Percentiles rank a stretch among this genome's conserved stretches.
Conservation (phyloP, 2,113 vertebrate species). For the Tyto alba region DNA sequence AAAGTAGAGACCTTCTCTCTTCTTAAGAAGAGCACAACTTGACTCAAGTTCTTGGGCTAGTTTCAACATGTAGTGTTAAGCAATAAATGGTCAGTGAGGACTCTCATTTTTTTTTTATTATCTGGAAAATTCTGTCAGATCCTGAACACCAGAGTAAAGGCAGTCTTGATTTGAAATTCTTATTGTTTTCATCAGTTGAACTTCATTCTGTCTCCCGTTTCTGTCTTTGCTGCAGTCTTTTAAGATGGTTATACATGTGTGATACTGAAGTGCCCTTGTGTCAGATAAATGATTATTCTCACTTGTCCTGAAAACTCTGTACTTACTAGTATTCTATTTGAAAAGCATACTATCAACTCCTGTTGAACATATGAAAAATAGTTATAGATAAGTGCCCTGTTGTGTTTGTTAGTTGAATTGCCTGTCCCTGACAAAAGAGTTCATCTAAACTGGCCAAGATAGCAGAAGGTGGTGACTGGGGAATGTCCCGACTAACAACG, state of each 20-base stretch:
- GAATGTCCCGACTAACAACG: background rate
- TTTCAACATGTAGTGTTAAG: background rate
- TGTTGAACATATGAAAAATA: background rate
- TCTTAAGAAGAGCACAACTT: background rate
- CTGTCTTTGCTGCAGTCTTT: background rate
- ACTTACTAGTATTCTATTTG: background rate
- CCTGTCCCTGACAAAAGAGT: background rate
- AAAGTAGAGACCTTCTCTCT: background rate
- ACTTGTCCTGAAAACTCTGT: background rate
- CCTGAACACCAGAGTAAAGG: background rate
- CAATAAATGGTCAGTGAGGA: background rate
- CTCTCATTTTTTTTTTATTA: background rate
- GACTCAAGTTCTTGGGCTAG: background rate
- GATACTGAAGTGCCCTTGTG: background rate
- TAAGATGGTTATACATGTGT: fast-evolving
- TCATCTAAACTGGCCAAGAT: background rate
- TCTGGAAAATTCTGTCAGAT: background rate
- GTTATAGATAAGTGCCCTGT: background rate
- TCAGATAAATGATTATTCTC: background rate
- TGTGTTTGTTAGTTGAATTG: constrained; percentile 11
- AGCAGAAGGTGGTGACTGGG: background rate
- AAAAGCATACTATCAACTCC: background rate
- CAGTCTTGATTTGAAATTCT: background rate
- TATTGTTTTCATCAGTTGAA: background rate
- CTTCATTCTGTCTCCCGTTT: background rate